Percentiles rank a stretch among this genome's conserved stretches.
These are phyloP conservation scores for Alexandromys oeconomus DNA, from an alignment of 2,797 vertebrate genomes.

Conservation along the genomic window DNA sequence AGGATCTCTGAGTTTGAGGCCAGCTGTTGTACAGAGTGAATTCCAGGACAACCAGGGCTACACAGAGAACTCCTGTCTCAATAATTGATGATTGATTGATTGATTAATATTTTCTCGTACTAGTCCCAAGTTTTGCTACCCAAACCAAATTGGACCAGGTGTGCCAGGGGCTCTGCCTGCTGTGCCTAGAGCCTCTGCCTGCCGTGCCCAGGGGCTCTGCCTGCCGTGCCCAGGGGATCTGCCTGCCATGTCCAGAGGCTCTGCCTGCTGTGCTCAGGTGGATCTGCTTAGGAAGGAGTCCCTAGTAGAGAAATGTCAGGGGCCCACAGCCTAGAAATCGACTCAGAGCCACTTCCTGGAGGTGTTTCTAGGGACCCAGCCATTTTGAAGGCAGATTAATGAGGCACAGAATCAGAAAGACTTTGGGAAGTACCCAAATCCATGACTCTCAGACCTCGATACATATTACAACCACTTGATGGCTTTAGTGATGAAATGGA, in stretches of 20 bases:
- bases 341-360: slow-evolving; percentile 56
- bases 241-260: too few species aligned
- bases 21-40: neutral
- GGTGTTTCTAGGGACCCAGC: slow-evolving; percentile 59
- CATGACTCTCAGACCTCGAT: slow-evolving; percentile 22
- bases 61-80: neutral
- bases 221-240: accelerated
- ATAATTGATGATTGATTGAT: neutral
- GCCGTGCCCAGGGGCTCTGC: neutral
- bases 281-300: slow-evolving; percentile 9
- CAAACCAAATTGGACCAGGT: neutral
- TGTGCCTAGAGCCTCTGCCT: neutral
- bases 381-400: slow-evolving; percentile 59
- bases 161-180: neutral
- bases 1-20: neutral
- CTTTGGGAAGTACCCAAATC: slow-evolving; percentile 30
- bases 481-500: neutral
- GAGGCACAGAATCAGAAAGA: slow-evolving; percentile 10
- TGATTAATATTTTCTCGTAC: neutral
- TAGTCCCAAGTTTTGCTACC: neutral
- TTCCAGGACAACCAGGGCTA: neutral
- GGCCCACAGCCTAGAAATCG: neutral
- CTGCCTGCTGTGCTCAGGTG: neutral
- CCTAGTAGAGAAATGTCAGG: slow-evolving; percentile 26
- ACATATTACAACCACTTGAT: neutral